phyloP scores from a whole-genome alignment of 2,888 invertebrate genomes.

The Erebia aethiops region DNA sequence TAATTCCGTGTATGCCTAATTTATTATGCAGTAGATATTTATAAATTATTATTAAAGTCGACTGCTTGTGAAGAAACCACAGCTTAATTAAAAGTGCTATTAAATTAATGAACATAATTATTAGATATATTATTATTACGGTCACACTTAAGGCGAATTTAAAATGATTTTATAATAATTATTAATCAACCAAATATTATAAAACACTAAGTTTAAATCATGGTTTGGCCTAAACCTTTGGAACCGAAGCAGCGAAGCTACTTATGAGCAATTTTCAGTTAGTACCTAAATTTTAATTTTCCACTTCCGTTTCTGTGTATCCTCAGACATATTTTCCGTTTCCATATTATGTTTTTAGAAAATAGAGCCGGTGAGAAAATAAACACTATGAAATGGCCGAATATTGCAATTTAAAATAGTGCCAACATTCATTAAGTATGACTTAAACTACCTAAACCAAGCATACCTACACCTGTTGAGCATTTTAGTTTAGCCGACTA shows the following conservation, averaged over 20 bases:
- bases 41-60: not conserved
- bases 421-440: too few species aligned
- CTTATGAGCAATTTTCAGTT: not conserved
- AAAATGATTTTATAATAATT: not conserved
- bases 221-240: not conserved
- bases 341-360: not conserved
- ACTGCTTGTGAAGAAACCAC: too few species aligned
- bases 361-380: not conserved
- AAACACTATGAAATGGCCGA: not conserved
- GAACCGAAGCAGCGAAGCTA: not conserved
- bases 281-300: not conserved
- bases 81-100: slow-evolving; percentile 1
- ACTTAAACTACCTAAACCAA: too few species aligned
- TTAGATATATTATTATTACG: not conserved
- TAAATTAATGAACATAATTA: not conserved
- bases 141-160: not conserved
- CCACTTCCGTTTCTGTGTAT: not conserved
- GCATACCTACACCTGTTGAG: too few species aligned
- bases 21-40: not conserved
- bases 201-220: not conserved
- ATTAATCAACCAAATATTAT: too few species aligned
- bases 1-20: not conserved
- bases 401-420: too few species aligned
- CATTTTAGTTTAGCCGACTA: too few species aligned
- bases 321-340: not conserved